These are phyloP conservation scores for Calcarius lapponicus DNA, from an alignment of 2,797 vertebrate species.

Conservation along the genomic window DNA sequence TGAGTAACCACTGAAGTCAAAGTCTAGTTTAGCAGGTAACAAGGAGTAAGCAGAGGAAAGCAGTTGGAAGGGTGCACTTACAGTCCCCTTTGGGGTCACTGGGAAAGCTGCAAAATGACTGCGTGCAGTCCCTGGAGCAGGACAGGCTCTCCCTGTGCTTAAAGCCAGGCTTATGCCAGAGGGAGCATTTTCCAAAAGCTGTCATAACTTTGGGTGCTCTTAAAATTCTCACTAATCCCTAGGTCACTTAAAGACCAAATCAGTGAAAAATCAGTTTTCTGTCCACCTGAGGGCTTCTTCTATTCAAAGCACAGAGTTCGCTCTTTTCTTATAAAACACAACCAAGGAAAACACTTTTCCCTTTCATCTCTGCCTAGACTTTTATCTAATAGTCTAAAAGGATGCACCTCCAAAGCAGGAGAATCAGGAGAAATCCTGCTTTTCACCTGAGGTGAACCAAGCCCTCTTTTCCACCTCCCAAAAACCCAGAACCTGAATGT, in stretches of 20 bases:
- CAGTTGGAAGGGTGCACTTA: background rate
- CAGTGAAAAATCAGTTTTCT: background rate
- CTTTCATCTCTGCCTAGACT: background rate
- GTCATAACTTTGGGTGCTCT: background rate
- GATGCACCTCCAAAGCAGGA: background rate
- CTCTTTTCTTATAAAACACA: background rate
- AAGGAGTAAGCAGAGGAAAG: background rate
- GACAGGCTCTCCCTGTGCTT: background rate
- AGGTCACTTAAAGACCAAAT: background rate
- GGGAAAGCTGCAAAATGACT: accelerated
- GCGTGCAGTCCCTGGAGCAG: background rate
- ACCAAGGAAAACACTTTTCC: background rate
- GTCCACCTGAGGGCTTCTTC: background rate
- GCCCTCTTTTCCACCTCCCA: background rate
- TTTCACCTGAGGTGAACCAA: background rate
- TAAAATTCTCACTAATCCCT: background rate
- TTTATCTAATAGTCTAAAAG: background rate
- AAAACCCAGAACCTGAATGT: background rate
- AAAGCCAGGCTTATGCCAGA: background rate
- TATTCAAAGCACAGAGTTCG: background rate
- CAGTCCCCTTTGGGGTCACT: background rate
- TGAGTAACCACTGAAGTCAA: background rate
- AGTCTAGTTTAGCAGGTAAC: background rate
- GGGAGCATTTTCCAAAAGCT: background rate
- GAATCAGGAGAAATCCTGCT: background rate